Conservation (phyloP, 2,113 vertebrate species). For the Tauraco erythrolophus region DNA sequence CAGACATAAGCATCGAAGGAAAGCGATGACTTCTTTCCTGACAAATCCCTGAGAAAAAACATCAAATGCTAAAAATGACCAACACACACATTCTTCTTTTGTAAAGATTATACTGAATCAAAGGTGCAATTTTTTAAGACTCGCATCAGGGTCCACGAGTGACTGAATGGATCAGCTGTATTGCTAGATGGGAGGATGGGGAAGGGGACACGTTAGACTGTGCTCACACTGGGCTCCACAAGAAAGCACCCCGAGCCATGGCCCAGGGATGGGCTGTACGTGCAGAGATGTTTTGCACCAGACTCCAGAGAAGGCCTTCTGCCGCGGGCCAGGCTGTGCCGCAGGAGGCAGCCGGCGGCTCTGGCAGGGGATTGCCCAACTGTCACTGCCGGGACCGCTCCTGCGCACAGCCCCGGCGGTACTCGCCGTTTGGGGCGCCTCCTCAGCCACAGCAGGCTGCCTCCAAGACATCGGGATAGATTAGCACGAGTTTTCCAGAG, state of each 20-base stretch:
- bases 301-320: neutral
- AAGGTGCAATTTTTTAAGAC: neutral
- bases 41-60: neutral
- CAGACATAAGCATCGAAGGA: neutral
- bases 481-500: neutral
- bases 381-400: accelerated
- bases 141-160: neutral
- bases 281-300: neutral
- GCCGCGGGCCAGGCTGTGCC: neutral
- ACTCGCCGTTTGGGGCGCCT: neutral
- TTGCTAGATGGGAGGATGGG: no score
- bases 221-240: neutral
- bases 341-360: neutral
- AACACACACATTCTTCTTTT: neutral
- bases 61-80: neutral
- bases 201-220: neutral
- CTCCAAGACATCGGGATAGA: neutral
- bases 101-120: neutral
- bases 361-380: neutral
- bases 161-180: neutral
- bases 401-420: neutral
- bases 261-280: neutral
- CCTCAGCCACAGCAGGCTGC: neutral
- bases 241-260: accelerated
- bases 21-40: neutral